Evolutionary conservation across 1,140 invertebrate species (phyloP), one percentile per base, ranked within the genome.

Genomic region (Myzus persicae): DNA sequence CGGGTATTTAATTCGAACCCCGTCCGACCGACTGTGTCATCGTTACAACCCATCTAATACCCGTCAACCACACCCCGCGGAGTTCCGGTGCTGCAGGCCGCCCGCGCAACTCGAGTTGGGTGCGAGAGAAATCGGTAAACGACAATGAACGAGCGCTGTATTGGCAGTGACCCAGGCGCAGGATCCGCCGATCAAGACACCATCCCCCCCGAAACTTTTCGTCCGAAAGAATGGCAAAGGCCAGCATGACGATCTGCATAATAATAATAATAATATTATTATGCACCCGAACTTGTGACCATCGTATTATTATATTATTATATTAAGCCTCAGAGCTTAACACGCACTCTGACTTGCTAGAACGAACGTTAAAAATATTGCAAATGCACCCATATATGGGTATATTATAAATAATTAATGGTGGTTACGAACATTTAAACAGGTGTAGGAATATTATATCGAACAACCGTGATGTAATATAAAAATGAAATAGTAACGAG

Each of bases 41-140:
- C 46, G 46, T 89, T 89, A 89, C 22, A 38, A 51, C 84, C 36
- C n/a, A 46, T 89, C 46, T 36, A 89, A 89, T 76, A 76, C 59
- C 31, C 82, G 46, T 48, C 44, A 51, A 89, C 87, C 46, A 48
- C 87, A 89, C 44, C 87, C 87, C n/a, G 46, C 87, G 87, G 22
- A 51, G n/a, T 89, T 89, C 87, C 87, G 87, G 46, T 89, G 46
- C 24, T 6, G 59, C n/a, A 76, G 31, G 3, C 46, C 46, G 8
- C 87, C n/a, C 44, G 85, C 44, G 18, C 11, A 87, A 48, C 26
- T 44, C 84, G 42, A 84, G 31, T 44, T 18, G 44, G 44, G 31
- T 24, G 44, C n/a, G 20, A 26, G 46, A 36, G 59, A 31, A n/a
- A n/a, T 26, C 40, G 26, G 84, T 44, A 85, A 89, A 89, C 46